Base-by-base conservation (phyloP, 2,888 invertebrate species). In the Chydorus sphaericus region DNA sequence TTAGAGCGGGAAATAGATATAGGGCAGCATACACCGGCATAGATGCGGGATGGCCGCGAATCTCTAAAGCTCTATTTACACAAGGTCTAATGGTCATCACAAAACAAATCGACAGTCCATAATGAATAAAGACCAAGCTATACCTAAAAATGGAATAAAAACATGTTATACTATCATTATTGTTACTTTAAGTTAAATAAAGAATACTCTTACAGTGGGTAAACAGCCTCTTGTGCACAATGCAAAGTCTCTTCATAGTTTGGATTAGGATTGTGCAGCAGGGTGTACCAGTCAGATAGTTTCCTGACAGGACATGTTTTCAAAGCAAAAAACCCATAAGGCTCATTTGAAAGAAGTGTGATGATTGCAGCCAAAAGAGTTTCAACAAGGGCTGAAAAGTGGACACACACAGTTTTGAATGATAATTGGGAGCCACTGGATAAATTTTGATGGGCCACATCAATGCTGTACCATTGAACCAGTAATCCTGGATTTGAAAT, bases 151-250 rank as follows among this genome's bases (percentile, higher is more conserved):
- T n/a, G n/a, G n/a, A n/a, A n/a, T n/a, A n/a, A n/a, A n/a, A n/a
- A n/a, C n/a, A n/a, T n/a, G n/a, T n/a, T n/a, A 55, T 48, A 36
- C 28, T 33, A 14, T 50, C 4, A 23, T 2, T n/a, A n/a, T n/a
- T n/a, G n/a, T n/a, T n/a, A n/a, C n/a, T n/a, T n/a, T n/a, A n/a
- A n/a, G n/a, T n/a, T n/a, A n/a, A n/a, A n/a, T n/a, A n/a, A n/a
- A n/a, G n/a, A n/a, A n/a, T n/a, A n/a, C n/a, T n/a, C n/a, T n/a
- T 77, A 96, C 90, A 97, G 72, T 48, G 97, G 97, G 75, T 92
- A 97, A 0, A 96, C 94, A 57, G 94, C 92, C 73, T 98, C 97
- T 67, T 97, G 93, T 0, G 96, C 93, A 70, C 97, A 98, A 70
- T 92, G 84, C 55, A 96, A 70, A 18, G 83, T 84, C 59, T 81